phyloP scores from a whole-genome alignment of 2,888 invertebrate genomes.

The Melipona beecheii region DNA sequence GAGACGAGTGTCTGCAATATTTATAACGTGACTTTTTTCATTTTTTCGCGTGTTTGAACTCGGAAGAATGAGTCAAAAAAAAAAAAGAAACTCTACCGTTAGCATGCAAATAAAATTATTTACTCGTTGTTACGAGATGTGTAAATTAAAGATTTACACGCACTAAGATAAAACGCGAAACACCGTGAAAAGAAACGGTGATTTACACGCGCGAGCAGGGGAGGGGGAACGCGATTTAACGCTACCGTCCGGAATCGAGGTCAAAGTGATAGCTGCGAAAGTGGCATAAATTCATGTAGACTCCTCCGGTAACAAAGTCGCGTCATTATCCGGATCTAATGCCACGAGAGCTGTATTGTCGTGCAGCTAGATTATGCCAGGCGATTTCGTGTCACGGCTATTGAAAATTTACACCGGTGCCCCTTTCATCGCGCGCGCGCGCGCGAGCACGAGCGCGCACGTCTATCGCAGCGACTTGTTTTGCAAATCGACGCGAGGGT shows the following conservation, averaged over 20 bases:
- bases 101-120: too few relatives aligned
- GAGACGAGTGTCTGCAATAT: too few relatives aligned
- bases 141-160: too few relatives aligned
- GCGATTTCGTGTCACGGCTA: conserved; percentile 29
- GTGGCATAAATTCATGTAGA: conserved; percentile 9
- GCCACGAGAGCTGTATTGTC: conserved; percentile 34
- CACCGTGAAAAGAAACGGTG: background rate
- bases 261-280: background rate
- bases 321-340: conserved; percentile 36
- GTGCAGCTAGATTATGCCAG: conserved; percentile 47
- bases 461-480: conserved; percentile 30
- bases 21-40: too few relatives aligned
- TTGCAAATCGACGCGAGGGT: conserved; percentile 41
- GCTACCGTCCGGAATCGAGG: background rate
- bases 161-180: background rate
- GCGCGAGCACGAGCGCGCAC: too few relatives aligned
- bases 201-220: background rate
- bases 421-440: background rate
- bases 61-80: too few relatives aligned
- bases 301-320: conserved; percentile 40
- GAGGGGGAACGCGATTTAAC: conserved; percentile 3
- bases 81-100: too few relatives aligned
- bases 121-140: too few relatives aligned
- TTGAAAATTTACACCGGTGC: conserved; percentile 34
- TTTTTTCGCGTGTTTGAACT: too few relatives aligned